Evolutionary conservation across 2,797 vertebrate genomes (phyloP).

Genomic region (Chelon labrosus): DNA sequence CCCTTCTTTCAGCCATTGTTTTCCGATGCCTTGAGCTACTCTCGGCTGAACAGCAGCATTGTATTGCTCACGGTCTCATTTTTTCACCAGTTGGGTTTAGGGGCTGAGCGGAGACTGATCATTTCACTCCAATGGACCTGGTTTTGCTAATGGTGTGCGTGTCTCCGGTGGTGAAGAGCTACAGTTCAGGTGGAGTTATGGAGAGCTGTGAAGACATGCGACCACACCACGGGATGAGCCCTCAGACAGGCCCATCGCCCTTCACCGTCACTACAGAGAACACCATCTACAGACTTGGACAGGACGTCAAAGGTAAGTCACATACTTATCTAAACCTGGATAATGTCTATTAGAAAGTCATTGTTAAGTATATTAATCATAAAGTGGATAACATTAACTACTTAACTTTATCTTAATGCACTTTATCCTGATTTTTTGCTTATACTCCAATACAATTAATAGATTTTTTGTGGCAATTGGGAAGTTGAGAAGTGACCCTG

Average conservation of each 20-base stretch:
- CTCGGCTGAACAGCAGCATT: slow-evolving; percentile 1
- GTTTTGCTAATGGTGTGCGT: slow-evolving; percentile 19
- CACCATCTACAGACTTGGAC: slow-evolving; percentile 60
- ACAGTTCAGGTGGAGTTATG: slow-evolving; percentile 46
- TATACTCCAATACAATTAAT: too few relatives aligned
- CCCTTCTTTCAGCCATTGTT: not conserved
- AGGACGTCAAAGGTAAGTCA: slow-evolving; percentile 77
- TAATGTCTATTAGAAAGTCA: not conserved
- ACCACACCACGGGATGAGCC: slow-evolving; percentile 24
- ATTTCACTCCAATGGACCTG: slow-evolving; percentile 27
- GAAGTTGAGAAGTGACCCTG: too few relatives aligned
- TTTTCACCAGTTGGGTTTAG: not conserved
- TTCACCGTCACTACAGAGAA: slow-evolving; percentile 62
- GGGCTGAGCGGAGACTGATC: not conserved
- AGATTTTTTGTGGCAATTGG: too few relatives aligned
- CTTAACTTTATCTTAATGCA: not conserved
- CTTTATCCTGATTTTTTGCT: too few relatives aligned
- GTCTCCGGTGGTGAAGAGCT: slow-evolving; percentile 20
- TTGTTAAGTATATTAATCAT: not conserved
- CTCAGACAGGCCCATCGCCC: slow-evolving; percentile 54
- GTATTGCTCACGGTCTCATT: too few relatives aligned
- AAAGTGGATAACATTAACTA: not conserved
- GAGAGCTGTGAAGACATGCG: slow-evolving; percentile 48
- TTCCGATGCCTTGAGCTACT: slow-evolving; percentile 4
- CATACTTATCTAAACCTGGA: rapidly evolving